Percentiles rank a stretch among this genome's conserved stretches.
Evolutionary conservation across 1,140 invertebrate species (phyloP).

Genomic region (Aphidius gifuensis): DNA sequence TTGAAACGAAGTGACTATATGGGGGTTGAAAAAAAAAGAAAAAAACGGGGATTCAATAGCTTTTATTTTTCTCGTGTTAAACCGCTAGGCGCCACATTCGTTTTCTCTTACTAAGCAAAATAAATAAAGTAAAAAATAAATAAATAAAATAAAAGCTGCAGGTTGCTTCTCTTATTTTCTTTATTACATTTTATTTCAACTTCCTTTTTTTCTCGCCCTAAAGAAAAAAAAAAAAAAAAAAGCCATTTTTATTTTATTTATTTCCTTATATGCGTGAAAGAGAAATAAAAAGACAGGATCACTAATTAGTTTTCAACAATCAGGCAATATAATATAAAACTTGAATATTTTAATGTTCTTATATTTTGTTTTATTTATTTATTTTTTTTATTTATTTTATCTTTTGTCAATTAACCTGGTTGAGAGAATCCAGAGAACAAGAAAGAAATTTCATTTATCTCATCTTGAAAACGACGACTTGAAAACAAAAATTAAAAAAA

Average conservation of each 20-base stretch:
- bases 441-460: too few species aligned
- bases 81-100: slow-evolving; percentile 26
- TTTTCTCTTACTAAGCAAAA: slow-evolving; percentile 17
- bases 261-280: slow-evolving; percentile 9
- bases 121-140: slow-evolving; percentile 19
- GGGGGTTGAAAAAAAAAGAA: slow-evolving; percentile 23
- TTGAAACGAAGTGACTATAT: too few species aligned
- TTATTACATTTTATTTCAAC: slow-evolving; percentile 14
- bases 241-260: neutral
- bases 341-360: too few species aligned
- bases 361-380: too few species aligned
- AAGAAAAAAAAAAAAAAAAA: too few species aligned
- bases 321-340: neutral
- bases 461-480: too few species aligned
- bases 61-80: slow-evolving; percentile 52
- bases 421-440: too few species aligned
- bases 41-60: slow-evolving; percentile 44
- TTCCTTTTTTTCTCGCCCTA: neutral
- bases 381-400: too few species aligned
- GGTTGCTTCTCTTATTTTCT: slow-evolving; percentile 10
- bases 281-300: slow-evolving; percentile 6
- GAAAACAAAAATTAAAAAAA: too few species aligned
- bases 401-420: too few species aligned
- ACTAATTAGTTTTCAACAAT: slow-evolving; percentile 47
- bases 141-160: neutral